These are phyloP conservation scores for Muscina levida DNA, from an alignment of 2,888 invertebrate genomes.

Conservation along the genomic window DNA sequence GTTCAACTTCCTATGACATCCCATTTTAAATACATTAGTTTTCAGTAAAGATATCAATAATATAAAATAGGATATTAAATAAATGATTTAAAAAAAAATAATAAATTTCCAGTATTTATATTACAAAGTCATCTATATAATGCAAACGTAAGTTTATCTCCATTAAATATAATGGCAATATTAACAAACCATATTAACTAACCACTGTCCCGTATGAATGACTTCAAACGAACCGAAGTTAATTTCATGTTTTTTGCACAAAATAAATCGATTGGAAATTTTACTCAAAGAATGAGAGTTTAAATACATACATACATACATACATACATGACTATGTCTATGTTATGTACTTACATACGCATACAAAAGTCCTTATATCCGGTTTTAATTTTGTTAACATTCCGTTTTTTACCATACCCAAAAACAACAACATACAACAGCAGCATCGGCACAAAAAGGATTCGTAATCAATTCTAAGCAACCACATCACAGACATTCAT, in stretches of 20 bases:
- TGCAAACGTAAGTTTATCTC: no score
- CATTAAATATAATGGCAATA: no score
- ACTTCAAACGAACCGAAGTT: constrained; percentile 5
- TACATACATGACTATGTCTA: no score
- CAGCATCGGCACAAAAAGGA: constrained; percentile 36
- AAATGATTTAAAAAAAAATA: no score
- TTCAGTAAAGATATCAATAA: no score
- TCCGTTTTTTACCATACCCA: constrained; percentile 39
- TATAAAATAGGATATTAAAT: no score
- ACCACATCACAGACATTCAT: constrained; percentile 70
- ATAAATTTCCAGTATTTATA: no score
- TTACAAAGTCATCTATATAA: no score
- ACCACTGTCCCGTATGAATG: constrained; percentile 1
- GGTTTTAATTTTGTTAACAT: constrained; percentile 65
- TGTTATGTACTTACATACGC: constrained; percentile 40
- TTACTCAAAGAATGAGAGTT: constrained; percentile 21
- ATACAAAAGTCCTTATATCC: constrained; percentile 58
- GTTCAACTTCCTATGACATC: no score
- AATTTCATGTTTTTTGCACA: constrained; percentile 49
- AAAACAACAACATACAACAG: neutral
- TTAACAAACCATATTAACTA: constrained; percentile 2
- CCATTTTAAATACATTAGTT: no score
- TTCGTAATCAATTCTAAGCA: constrained; percentile 69
- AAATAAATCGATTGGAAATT: constrained; percentile 64
- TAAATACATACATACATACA: no score